Conservation (phyloP, 2,888 invertebrate genomes). For the Sthenelais limicola region DNA sequence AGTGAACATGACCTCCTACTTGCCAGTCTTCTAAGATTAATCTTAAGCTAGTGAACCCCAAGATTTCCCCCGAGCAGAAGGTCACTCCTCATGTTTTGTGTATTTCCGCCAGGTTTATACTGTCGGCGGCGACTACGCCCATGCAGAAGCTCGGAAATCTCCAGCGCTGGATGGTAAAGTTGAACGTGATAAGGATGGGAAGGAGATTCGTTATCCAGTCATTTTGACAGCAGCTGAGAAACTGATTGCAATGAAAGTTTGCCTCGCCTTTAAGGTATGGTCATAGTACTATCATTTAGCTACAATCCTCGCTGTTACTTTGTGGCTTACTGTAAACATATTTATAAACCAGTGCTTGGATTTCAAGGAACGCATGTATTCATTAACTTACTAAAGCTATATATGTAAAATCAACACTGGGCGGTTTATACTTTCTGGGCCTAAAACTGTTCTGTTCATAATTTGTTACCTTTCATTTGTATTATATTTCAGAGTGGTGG, state of each 20-base stretch:
- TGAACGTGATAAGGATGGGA: conserved; percentile 96
- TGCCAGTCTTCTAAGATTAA: not conserved
- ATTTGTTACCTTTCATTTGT: too few species aligned
- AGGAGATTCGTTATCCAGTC: conserved; percentile 98
- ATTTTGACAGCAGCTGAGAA: conserved; percentile 98
- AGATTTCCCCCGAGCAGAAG: not conserved
- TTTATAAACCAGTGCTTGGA: too few species aligned
- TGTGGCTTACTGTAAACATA: too few species aligned
- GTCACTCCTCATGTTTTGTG: not conserved
- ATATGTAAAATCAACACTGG: too few species aligned
- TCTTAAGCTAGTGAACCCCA: not conserved
- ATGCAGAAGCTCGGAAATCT: conserved; percentile 98
- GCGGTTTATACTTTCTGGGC: too few species aligned
- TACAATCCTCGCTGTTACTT: too few species aligned
- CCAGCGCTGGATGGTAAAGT: conserved; percentile 99
- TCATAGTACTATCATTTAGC: too few species aligned
- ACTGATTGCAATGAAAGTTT: conserved; percentile 96
- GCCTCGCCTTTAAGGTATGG: conserved; percentile 76
- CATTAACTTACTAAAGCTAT: too few species aligned
- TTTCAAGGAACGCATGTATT: too few species aligned
- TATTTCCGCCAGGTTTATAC: conserved; percentile 87
- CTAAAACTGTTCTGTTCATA: too few species aligned
- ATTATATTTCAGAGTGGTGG: not conserved
- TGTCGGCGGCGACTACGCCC: conserved; percentile 99
- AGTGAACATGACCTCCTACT: not conserved